Evolutionary conservation across 2,113 vertebrate genomes (phyloP).

Genomic region (Athene noctua): DNA sequence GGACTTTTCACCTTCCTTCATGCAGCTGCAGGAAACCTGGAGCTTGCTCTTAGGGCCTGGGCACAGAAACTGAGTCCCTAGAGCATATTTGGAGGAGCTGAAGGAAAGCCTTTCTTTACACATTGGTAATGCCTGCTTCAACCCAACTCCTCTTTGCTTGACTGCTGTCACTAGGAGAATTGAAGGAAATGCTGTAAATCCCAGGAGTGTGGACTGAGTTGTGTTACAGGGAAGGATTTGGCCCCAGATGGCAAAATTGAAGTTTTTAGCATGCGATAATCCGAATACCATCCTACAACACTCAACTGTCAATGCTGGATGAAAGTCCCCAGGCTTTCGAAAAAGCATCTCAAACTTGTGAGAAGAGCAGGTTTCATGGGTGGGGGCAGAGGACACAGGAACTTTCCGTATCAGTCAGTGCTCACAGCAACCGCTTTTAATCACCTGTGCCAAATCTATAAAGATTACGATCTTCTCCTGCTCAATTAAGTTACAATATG

Average conservation of each 20-base stretch:
- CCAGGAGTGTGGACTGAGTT: too few relatives aligned
- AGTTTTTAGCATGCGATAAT: neutral
- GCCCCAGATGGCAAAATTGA: neutral
- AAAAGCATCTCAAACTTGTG: neutral
- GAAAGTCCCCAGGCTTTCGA: neutral
- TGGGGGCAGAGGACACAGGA: neutral
- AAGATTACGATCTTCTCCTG: neutral
- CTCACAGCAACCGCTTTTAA: neutral
- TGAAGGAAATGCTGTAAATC: neutral
- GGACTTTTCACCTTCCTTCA: neutral
- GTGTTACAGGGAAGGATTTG: neutral
- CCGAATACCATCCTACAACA: neutral
- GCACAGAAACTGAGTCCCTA: neutral
- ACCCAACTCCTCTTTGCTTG: neutral
- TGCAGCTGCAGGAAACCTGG: neutral
- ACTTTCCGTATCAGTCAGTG: neutral
- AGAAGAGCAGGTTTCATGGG: neutral
- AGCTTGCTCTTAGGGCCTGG: neutral
- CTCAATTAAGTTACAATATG: neutral
- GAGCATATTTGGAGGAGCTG: accelerated
- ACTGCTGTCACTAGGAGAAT: neutral
- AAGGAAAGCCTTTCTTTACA: neutral
- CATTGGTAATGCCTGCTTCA: neutral
- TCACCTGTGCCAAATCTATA: accelerated
- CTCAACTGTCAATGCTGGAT: neutral